Evolutionary conservation across 2,888 invertebrate species (phyloP), one percentile per base, ranked within the genome.

Genomic region (Folsomia candida): DNA sequence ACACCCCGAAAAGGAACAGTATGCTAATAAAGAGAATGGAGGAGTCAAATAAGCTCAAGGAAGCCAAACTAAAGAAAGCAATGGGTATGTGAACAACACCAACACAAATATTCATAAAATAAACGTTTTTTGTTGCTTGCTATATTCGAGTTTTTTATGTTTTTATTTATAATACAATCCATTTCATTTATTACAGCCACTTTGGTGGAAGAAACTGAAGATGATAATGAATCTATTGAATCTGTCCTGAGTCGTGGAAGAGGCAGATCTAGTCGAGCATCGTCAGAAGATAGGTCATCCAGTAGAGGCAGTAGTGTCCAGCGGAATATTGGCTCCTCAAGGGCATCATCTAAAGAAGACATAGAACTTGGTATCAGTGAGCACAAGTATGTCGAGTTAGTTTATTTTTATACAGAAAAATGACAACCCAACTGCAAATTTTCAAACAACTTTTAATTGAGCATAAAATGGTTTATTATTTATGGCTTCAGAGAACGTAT

Each of bases 1-100:
- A 82, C 68, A 81, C 80, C 65, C 80, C 81, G 79, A 80, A 80
- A 66, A 70, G 80, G 62, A 78, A 76, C 66, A 76, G 61, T 6
- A 71, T 76, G 11, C 65, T 76, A 2, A 75, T 74, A 18, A 80
- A 79, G 64, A 75, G 76, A 68, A 70, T 77, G 69, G 80, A 80
- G 51, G 80, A 79, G 14, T 54, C 70, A 1, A 78, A 78, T 26
- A 22, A 25, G n/a, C 24, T 63, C 6, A 73, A 72, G 29, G 73
- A 78, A 26, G 63, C 67, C 20, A 78, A 76, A 69, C 63, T 71
- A 28, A 77, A 74, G 57, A 76, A 75, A 51, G 51, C 68, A 25
- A 73, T 76, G 67, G 75, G 77, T 76, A 73, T 71, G 74, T 70
- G 27, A 54, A 29, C 26, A 60, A 22, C 25, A 26, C 24, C 18